Evolutionary conservation across 37 sponge, comb jelly and placozoan species (phyloP), one percentile per base, ranked within the genome.

Genomic region (Hexactinellida sp.): DNA sequence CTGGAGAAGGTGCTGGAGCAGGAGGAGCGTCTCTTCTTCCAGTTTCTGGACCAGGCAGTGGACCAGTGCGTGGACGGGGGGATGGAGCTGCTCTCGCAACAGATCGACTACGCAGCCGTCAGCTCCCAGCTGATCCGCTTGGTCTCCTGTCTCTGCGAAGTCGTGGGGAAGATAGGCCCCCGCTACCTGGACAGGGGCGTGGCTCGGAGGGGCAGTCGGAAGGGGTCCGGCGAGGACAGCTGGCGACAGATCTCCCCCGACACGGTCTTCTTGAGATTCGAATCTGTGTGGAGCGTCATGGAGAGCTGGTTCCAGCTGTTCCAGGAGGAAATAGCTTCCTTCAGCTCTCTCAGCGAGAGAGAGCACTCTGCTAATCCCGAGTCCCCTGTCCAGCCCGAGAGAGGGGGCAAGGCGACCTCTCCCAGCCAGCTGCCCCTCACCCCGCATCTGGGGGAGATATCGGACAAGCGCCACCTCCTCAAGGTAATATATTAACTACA

Each of bases 241-340:
- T 35, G 24, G 39, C 7, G 36, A 36, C 30, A 28, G 55, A 7
- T 82, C 39, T 87, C 88, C 52, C 37, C 37, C 1, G 54, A 36
- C 19, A 82, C 83, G 85, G 85, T 88, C 0, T 83, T 94, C n/a
- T 39, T 86, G 24, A 38, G 38, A 38, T 86, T 95, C 41, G 93
- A 95, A 41, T 41, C 88, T 21, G 87, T 95, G 38, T 95, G 95
- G 95, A 39, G 35, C 36, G 86, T 90, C 0, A 83, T 95, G 54
- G 86, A 84, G 82, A 87, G 88, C 21, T 95, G 95, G 95, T 95
- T 91, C 83, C 89, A 91, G 76, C 86, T 95, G 52, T 87, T 95
- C 28, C n/a, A 36, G 30, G 83, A 83, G 1, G 95, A 95, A 71
- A 52, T 95, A 24, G 3, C 76, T 63, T 63, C 76, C 3, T 63